Evolutionary conservation across 2,888 invertebrate genomes (phyloP).

Genomic region (Drosophila nigritarsus): DNA sequence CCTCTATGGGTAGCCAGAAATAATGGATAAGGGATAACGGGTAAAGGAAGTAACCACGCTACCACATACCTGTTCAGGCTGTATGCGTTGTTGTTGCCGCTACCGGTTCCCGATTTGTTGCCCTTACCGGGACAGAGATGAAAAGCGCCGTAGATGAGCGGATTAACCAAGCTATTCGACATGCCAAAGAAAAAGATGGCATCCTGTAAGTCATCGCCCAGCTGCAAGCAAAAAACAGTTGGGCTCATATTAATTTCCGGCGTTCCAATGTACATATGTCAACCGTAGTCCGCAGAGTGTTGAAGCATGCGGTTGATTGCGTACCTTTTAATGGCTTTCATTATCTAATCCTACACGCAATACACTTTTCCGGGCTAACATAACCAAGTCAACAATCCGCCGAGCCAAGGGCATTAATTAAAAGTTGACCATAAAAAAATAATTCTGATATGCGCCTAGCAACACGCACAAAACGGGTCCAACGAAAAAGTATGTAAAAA

Average conservation of each 20-base stretch:
- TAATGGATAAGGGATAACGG: not conserved
- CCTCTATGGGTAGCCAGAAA: slow-evolving; percentile 66
- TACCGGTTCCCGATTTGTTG: slow-evolving; percentile 71
- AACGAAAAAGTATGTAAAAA: slow-evolving; percentile 17
- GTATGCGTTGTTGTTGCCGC: slow-evolving; percentile 81
- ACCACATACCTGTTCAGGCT: slow-evolving; percentile 82
- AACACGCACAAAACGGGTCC: not conserved
- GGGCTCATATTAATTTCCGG: slow-evolving; percentile 52
- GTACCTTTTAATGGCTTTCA: slow-evolving; percentile 45
- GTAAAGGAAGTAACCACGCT: not conserved
- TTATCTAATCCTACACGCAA: slow-evolving; percentile 28
- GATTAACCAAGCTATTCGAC: slow-evolving; percentile 94
- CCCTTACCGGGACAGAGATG: slow-evolving; percentile 90
- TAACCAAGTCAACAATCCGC: slow-evolving; percentile 42
- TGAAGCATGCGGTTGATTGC: slow-evolving; percentile 21
- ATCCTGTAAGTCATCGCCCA: slow-evolving; percentile 89
- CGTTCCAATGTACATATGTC: slow-evolving; percentile 12
- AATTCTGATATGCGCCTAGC: slow-evolving; percentile 49
- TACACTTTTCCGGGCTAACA: slow-evolving; percentile 40
- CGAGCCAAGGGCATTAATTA: slow-evolving; percentile 60
- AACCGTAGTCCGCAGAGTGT: not conserved
- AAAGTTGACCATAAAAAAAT: slow-evolving; percentile 65
- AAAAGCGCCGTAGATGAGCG: slow-evolving; percentile 95
- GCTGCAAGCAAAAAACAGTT: slow-evolving; percentile 85
- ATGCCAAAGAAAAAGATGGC: slow-evolving; percentile 94